These are phyloP conservation scores for Campylomormyrus numenius DNA, from an alignment of 2,113 vertebrate genomes.

Conservation along the genomic window DNA sequence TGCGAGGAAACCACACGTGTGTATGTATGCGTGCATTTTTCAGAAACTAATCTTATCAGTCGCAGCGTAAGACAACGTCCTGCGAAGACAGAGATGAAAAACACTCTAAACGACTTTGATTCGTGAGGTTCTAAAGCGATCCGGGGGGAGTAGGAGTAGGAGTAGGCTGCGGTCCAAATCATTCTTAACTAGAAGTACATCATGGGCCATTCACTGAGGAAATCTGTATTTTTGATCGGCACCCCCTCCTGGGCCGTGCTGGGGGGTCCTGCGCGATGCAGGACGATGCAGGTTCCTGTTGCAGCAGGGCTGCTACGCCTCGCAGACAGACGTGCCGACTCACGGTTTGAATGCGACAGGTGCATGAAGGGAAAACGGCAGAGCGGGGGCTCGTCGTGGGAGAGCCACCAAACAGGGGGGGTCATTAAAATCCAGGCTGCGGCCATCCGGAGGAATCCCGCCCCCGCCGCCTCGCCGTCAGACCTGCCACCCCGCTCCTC, in stretches of 20 bases:
- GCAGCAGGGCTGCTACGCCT: background rate
- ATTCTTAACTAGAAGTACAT: background rate
- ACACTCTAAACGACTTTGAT: conserved; percentile 12
- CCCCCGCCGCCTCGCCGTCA: background rate
- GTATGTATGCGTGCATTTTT: background rate
- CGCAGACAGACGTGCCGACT: background rate
- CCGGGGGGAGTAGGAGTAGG: background rate
- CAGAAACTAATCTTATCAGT: conserved; percentile 9
- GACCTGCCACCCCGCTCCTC: background rate
- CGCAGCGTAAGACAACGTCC: background rate
- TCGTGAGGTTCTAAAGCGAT: background rate
- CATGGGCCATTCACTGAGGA: background rate
- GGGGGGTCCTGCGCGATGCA: background rate
- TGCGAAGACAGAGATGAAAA: conserved; percentile 5
- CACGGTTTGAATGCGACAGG: background rate
- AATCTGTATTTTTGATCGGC: background rate
- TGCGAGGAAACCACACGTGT: conserved; percentile 51
- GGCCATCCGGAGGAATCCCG: background rate
- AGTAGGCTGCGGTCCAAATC: background rate
- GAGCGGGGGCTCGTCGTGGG: background rate
- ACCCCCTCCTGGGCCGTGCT: background rate
- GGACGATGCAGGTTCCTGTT: background rate
- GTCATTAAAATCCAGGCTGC: background rate
- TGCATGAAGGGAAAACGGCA: background rate
- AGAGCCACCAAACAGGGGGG: background rate